Base-by-base conservation (phyloP, 2,113 vertebrate genomes). In the Megaptera novaeangliae region DNA sequence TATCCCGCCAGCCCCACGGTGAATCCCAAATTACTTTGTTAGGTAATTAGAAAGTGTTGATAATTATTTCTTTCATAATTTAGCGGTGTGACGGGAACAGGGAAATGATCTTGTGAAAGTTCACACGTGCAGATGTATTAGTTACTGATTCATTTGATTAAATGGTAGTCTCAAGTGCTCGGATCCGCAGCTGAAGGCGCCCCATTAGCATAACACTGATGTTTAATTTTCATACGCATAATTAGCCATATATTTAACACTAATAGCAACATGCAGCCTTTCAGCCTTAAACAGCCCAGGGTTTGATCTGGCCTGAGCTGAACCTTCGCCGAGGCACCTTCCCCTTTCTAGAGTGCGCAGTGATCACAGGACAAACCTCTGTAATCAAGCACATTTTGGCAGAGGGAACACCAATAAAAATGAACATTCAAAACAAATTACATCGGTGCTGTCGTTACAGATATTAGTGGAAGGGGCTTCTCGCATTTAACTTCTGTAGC, bases 161-260 rank as follows among this genome's bases (percentile, higher is more conserved):
- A 99, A 99, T 99, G 99, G 98, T 99, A 99, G 99, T 99, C 99
- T 99, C 99, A 99, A 99, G 99, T 99, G 99, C 99, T 99, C 98
- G 98, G 99, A 99, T 99, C 99, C 98, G 98, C 99, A 99, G 99
- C 99, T 99, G 99, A 99, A 99, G 99, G 98, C 99, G 99, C 98
- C 97, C 98, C 98, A 99, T 99, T 99, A 99, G 99, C 99, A 99
- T 99, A 99, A 99, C 99, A 99, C 99, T 99, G 98, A 99, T 99
- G 99, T 99, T 99, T 99, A 99, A 99, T 99, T 99, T 99, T 99
- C 99, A 99, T 99, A 99, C 99, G 99, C 99, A 99, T 99, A 99
- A 99, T 99, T 99, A 99, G 99, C 99, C 99, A 99, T 99, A 99
- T 99, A 99, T 99, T 99, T 99, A 99, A 99, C 99, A 99, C 99